Percentiles rank a stretch among this genome's conserved stretches.
Evolutionary conservation across 1,140 invertebrate species (phyloP).

Genomic region (Platyscapa corneri): DNA sequence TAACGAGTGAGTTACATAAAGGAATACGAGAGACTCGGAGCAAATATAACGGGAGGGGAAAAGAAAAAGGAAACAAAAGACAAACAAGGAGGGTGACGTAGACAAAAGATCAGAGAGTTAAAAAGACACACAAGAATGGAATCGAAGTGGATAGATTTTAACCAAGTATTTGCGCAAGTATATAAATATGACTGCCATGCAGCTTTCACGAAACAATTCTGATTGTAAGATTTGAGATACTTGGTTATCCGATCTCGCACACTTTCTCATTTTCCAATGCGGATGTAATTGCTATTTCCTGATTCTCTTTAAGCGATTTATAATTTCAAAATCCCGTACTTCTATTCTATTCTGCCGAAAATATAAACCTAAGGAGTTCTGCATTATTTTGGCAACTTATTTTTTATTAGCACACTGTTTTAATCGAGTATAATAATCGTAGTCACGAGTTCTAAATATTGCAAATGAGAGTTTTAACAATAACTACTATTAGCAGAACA

Average conservation of each 20-base stretch:
- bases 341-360: too few species aligned
- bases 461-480: background rate
- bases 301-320: too few species aligned
- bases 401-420: background rate
- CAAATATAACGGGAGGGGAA: slow-evolving; percentile 6
- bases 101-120: slow-evolving; percentile 3
- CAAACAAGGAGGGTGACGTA: slow-evolving; percentile 5
- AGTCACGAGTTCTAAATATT: background rate
- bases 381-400: background rate
- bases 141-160: slow-evolving; percentile 8
- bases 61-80: slow-evolving; percentile 18
- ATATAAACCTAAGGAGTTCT: background rate
- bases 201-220: background rate
- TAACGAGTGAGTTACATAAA: slow-evolving; percentile 5
- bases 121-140: background rate
- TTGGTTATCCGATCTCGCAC: background rate
- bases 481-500: background rate
- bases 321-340: too few species aligned
- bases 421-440: background rate
- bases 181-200: background rate
- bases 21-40: background rate
- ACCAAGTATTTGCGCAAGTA: slow-evolving; percentile 17
- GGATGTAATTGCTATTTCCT: background rate
- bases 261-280: background rate
- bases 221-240: background rate